Evolutionary conservation across 2,888 invertebrate species (phyloP).

Genomic region (Cheilosia urbana): DNA sequence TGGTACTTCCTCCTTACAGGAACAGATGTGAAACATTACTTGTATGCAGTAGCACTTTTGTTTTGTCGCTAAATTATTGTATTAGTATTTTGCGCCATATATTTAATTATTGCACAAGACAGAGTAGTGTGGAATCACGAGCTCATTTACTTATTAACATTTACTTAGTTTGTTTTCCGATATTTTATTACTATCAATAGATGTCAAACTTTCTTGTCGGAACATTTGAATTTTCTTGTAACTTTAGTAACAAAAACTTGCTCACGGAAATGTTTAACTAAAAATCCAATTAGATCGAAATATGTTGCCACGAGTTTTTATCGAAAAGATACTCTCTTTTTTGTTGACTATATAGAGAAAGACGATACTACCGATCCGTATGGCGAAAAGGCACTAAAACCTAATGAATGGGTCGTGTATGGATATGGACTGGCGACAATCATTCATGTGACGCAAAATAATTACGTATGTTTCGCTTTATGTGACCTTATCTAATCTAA

Average conservation of each 20-base stretch:
- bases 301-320: slow-evolving; percentile 2
- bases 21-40: neutral
- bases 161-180: neutral
- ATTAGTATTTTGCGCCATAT: slow-evolving; percentile 23
- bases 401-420: slow-evolving; percentile 40
- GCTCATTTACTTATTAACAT: slow-evolving; percentile 46
- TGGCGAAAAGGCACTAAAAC: slow-evolving; percentile 38
- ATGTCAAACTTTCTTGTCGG: slow-evolving; percentile 4
- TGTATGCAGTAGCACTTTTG: neutral
- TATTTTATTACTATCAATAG: slow-evolving; percentile 44
- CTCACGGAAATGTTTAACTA: slow-evolving; percentile 42
- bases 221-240: neutral
- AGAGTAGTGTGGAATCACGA: slow-evolving; percentile 38
- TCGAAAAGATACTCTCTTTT: slow-evolving; percentile 2
- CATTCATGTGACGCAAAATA: slow-evolving; percentile 56
- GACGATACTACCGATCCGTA: slow-evolving; percentile 27
- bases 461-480: slow-evolving; percentile 44
- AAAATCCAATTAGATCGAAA: slow-evolving; percentile 33
- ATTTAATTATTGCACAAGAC: slow-evolving; percentile 14
- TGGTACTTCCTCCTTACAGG: slow-evolving; percentile 4
- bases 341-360: neutral
- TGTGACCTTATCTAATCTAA: slow-evolving; percentile 53
- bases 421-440: slow-evolving; percentile 25
- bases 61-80: neutral
- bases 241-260: slow-evolving; percentile 3